Evolutionary conservation across 2,888 invertebrate species (phyloP).

Genomic region (Drosophila aldrichi): DNA sequence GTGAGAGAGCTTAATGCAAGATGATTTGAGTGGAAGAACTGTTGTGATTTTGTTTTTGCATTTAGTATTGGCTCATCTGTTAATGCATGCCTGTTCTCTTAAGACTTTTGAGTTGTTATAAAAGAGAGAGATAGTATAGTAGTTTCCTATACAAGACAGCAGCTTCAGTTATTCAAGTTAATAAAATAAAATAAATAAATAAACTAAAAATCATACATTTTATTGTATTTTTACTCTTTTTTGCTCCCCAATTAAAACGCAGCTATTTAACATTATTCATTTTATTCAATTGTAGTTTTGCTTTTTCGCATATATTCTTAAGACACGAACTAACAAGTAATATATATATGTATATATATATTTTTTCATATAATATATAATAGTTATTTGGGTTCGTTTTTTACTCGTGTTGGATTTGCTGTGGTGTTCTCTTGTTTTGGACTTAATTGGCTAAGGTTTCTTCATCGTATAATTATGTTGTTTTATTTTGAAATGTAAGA

Average conservation of each 20-base stretch:
- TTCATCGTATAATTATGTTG: conserved; percentile 13
- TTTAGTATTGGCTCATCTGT: neutral
- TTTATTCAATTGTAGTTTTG: conserved; percentile 68
- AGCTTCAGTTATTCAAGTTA: too few species aligned
- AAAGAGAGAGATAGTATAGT: neutral
- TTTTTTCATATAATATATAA: conserved; percentile 44
- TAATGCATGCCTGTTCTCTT: neutral
- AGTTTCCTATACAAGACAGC: too few species aligned
- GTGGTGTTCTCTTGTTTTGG: conserved; percentile 44
- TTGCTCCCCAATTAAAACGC: neutral
- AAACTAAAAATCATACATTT: neutral
- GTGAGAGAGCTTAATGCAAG: neutral
- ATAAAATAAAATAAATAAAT: too few species aligned
- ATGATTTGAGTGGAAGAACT: neutral
- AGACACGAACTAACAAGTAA: conserved; percentile 72
- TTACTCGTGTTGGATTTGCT: conserved; percentile 27
- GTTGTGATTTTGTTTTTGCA: neutral
- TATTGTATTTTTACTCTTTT: too few species aligned
- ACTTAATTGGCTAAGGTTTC: conserved; percentile 55
- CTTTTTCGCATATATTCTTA: conserved; percentile 55
- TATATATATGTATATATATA: conserved; percentile 50
- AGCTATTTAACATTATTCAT: conserved; percentile 61
- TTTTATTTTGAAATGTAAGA: conserved; percentile 56
- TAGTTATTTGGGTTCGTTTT: conserved; percentile 43
- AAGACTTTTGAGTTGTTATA: neutral